Percentiles rank a stretch among this genome's conserved stretches.
These are phyloP conservation scores for Drosophila robusta DNA, from an alignment of 2,888 invertebrate species.

Conservation along the genomic window DNA sequence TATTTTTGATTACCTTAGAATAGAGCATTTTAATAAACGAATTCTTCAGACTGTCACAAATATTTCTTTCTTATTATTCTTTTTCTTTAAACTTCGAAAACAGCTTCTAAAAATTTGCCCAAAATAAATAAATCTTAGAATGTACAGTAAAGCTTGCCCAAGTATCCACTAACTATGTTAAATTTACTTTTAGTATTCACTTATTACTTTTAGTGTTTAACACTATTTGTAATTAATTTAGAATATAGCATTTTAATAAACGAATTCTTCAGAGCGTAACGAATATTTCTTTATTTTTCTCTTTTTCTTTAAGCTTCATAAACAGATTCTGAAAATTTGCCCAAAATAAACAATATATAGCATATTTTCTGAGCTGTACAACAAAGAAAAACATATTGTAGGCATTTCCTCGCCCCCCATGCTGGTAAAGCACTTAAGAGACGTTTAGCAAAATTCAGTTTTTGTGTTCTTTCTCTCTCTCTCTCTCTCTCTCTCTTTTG, in stretches of 20 bases:
- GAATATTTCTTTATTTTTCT: neutral
- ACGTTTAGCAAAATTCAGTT: conserved; percentile 66
- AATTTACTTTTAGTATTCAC: neutral
- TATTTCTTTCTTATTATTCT: neutral
- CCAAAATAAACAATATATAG: conserved; percentile 7
- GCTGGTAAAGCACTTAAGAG: conserved; percentile 50
- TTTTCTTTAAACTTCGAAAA: no score
- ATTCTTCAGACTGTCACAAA: neutral
- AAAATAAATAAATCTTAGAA: no score
- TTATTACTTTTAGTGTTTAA: no score
- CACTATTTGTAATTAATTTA: neutral
- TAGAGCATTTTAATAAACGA: neutral
- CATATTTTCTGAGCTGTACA: conserved; percentile 13
- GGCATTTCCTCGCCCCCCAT: conserved; percentile 30
- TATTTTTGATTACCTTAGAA: neutral
- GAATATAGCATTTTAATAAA: neutral
- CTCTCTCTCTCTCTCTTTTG: conserved; percentile 1
- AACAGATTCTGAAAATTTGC: neutral
- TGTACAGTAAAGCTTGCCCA: conserved; percentile 2
- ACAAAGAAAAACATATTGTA: conserved; percentile 60
- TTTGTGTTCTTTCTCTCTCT: conserved; percentile 30
- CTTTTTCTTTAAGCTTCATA: neutral
- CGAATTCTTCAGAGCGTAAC: neutral
- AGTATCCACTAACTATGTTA: neutral
- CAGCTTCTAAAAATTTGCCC: no score